Evolutionary conservation across 1,140 invertebrate genomes (phyloP), one percentile per base, ranked within the genome.

Genomic region (Magallana angulata): DNA sequence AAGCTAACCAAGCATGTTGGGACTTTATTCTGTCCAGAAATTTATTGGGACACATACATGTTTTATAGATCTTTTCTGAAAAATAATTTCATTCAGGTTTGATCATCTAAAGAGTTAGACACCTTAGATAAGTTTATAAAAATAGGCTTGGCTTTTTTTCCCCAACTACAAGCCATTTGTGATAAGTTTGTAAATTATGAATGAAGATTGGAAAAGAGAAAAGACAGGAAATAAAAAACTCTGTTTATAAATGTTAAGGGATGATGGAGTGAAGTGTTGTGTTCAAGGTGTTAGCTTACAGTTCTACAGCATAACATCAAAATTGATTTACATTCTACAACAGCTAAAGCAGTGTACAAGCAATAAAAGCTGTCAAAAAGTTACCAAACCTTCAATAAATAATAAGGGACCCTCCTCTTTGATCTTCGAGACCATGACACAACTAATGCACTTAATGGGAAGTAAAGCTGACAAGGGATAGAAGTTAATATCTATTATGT

Each of bases 301-400:
- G 11, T 71, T 76, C 30, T 30, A 12, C 9, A 12, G 68, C 24
- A 76, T 76, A 30, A 12, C 68, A 76, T 76, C 68, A 76, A 76
- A 76, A 30, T 64, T 76, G 68, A 76, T 76, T 76, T 76, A 76
- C 68, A 76, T 5, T 76, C 68, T 76, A 76, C 68, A 76, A 76
- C 68, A 76, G 68, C 68, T 30, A 76, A 76, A 76, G 36, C 36
- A 30, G 9, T 76, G 68, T 76, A 76, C 24, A 30, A 76, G 68
- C 68, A 36, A 76, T 76, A 76, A 76, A 76, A 76, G 36, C 68
- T 76, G 68, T 76, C 68, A 76, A 76, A 76, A 76, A 76, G 68
- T 36, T 76, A 30, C 68, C 68, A 76, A 76, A 76, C 36, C 68
- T 30, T 30, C 68, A 76, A 76, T 76, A 76, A 76, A 76, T 76